Conservation (phyloP, 1,140 invertebrate genomes). For the Apis laboriosa region DNA sequence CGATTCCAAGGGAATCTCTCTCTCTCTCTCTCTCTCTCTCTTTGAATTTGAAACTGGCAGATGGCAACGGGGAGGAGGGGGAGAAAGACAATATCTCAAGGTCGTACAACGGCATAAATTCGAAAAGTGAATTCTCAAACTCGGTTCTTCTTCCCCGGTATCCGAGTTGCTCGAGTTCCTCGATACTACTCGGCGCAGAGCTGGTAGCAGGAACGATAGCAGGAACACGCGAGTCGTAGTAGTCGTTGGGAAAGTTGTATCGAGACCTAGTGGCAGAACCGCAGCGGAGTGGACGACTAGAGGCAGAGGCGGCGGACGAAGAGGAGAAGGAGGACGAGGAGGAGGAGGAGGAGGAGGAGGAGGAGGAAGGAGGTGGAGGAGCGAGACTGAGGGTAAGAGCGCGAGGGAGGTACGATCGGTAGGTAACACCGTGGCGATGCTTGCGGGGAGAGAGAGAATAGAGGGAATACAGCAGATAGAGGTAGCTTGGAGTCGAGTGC, state of each 20-base stretch:
- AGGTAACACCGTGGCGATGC: constrained; percentile 66
- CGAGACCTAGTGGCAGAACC: constrained; percentile 65
- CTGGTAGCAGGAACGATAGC: constrained; percentile 47
- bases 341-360: neutral
- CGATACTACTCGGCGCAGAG: constrained; percentile 16
- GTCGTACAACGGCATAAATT: neutral
- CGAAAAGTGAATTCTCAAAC: constrained; percentile 58
- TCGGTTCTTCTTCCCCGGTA: constrained; percentile 26
- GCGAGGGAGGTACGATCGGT: constrained; percentile 55
- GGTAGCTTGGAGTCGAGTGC: constrained; percentile 73
- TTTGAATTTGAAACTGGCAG: neutral
- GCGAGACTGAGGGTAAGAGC: constrained; percentile 30
- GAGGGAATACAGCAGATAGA: constrained; percentile 78
- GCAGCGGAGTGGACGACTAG: constrained; percentile 51
- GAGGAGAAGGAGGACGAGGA: constrained; percentile 17
- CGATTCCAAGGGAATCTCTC: neutral
- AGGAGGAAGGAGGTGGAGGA: constrained; percentile 17
- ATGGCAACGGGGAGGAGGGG: neutral
- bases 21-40: neutral
- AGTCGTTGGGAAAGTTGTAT: constrained; percentile 66
- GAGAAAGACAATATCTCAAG: too few species aligned
- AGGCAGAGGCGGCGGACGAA: constrained; percentile 24
- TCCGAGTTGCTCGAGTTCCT: constrained; percentile 18
- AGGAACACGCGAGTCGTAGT: constrained; percentile 52
- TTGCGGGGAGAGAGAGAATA: constrained; percentile 68